These are phyloP conservation scores for Habrosyne pyritoides DNA, from an alignment of 2,888 invertebrate species.

Conservation along the genomic window DNA sequence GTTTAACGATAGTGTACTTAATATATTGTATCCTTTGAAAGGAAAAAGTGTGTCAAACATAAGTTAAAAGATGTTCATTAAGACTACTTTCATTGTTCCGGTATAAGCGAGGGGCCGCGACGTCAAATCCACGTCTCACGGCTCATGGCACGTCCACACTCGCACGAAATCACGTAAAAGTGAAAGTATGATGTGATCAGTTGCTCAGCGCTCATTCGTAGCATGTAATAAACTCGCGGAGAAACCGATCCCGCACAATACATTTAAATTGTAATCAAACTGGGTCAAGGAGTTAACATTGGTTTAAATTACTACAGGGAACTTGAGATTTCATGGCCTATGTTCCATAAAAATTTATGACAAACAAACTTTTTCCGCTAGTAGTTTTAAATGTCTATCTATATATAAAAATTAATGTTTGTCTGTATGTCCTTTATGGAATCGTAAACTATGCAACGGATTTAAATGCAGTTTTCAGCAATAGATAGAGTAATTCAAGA, in stretches of 20 bases:
- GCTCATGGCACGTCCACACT: constrained; percentile 50
- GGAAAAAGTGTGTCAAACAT: constrained; percentile 36
- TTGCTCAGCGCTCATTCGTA: constrained; percentile 31
- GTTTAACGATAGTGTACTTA: too few relatives aligned
- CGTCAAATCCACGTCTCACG: constrained; percentile 40
- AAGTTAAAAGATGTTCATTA: constrained; percentile 51
- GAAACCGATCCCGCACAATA: constrained; percentile 31
- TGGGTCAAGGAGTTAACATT: constrained; percentile 8
- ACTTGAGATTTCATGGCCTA: constrained; percentile 6
- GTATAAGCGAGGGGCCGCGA: constrained; percentile 53
- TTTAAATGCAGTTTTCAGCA: neutral
- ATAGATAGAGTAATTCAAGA: too few relatives aligned
- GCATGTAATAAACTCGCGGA: constrained; percentile 22
- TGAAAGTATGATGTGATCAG: constrained; percentile 78
- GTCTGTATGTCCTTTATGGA: neutral
- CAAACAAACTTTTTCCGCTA: neutral
- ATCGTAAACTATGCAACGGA: neutral
- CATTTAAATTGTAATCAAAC: constrained; percentile 11
- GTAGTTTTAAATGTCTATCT: neutral
- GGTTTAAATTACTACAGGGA: constrained; percentile 4
- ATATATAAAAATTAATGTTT: too few relatives aligned
- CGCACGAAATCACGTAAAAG: constrained; percentile 76
- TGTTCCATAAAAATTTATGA: neutral
- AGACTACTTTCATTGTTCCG: constrained; percentile 74
- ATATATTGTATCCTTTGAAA: constrained; percentile 19